A percentile compares a stretch with the other conserved stretches of the same genome.
Evolutionary conservation across 2,797 vertebrate genomes (phyloP).

Genomic region (Macropus fuliginosus): DNA sequence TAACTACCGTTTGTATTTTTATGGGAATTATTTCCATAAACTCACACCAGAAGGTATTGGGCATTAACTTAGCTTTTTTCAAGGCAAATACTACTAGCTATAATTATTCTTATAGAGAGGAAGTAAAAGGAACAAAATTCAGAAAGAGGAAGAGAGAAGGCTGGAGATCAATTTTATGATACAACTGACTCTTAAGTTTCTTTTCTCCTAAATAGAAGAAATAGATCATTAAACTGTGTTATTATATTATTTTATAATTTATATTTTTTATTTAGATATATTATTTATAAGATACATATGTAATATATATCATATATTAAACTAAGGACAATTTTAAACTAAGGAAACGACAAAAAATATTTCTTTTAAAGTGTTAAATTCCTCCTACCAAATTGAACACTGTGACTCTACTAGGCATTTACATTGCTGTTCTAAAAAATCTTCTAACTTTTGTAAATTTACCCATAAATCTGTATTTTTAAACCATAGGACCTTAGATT

Average conservation of each 20-base stretch:
- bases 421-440: background rate
- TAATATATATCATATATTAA: no score
- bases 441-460: background rate
- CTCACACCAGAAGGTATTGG: background rate
- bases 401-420: background rate
- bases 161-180: slow-evolving; percentile 8
- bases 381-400: background rate
- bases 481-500: background rate
- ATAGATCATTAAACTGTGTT: background rate
- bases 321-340: background rate
- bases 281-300: no score
- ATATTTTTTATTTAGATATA: no score
- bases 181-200: slow-evolving; percentile 21
- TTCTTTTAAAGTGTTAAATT: background rate
- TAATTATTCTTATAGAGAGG: background rate
- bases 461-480: background rate
- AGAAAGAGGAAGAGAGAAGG: slow-evolving; percentile 2
- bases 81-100: background rate
- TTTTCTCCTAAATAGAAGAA: slow-evolving; percentile 22
- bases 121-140: background rate
- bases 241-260: no score
- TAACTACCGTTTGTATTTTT: background rate
- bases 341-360: background rate
- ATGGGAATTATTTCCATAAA: background rate
- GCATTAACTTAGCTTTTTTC: background rate